Conservation (phyloP, 1,140 invertebrate genomes). For the Spodoptera frugiperda region DNA sequence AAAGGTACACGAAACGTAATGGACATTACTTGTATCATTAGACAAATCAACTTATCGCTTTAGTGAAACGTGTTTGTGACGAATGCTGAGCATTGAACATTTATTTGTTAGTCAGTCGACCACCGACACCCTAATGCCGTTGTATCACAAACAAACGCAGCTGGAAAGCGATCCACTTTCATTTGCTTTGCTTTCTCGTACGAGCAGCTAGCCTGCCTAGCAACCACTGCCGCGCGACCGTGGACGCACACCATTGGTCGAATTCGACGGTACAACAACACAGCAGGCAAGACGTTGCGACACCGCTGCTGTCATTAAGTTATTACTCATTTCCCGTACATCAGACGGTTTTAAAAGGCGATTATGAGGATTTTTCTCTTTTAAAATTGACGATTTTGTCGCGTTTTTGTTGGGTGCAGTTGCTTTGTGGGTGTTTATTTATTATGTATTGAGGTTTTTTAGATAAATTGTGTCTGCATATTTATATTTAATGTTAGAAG, state of each 20-base stretch:
- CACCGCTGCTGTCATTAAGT: slow-evolving; percentile 25
- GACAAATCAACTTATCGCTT: not conserved
- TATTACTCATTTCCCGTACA: slow-evolving; percentile 43
- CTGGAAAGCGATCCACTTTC: slow-evolving; percentile 60
- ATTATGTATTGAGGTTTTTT: too few relatives aligned
- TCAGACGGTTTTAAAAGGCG: slow-evolving; percentile 33
- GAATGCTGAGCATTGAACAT: not conserved
- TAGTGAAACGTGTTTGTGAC: not conserved
- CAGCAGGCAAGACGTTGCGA: slow-evolving; percentile 13
- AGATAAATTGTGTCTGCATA: too few relatives aligned
- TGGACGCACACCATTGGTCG: slow-evolving; percentile 48
- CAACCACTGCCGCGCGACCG: slow-evolving; percentile 47
- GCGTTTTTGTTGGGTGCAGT: not conserved
- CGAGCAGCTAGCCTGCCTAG: slow-evolving; percentile 46
- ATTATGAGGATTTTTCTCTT: not conserved
- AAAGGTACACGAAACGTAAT: not conserved
- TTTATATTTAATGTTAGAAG: too few relatives aligned
- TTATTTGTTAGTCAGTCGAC: slow-evolving; percentile 4
- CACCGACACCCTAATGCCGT: not conserved
- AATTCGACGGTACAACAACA: slow-evolving; percentile 4
- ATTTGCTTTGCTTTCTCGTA: slow-evolving; percentile 62
- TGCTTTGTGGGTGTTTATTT: not conserved
- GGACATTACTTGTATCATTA: not conserved
- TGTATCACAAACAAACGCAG: slow-evolving; percentile 36
- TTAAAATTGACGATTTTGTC: slow-evolving; percentile 5